Evolutionary conservation across 2,888 invertebrate species (phyloP).

Genomic region (Drosophila peninsularis): DNA sequence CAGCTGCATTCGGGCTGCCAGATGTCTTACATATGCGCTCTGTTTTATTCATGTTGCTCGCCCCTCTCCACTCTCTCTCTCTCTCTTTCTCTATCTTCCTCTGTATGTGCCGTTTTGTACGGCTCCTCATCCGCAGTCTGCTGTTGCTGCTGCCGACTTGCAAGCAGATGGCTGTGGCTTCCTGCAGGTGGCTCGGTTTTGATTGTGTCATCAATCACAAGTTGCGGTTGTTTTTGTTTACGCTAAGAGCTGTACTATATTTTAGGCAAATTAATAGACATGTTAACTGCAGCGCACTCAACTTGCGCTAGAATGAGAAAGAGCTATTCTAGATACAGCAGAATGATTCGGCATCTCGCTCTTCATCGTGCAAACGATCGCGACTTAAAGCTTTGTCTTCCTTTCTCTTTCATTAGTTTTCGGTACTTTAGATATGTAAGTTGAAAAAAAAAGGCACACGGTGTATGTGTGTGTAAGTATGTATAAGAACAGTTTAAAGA

Average conservation of each 20-base stretch:
- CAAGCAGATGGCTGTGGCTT: conserved; percentile 14
- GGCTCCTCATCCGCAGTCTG: conserved; percentile 9
- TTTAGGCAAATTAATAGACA: conserved; percentile 65
- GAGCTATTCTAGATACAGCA: not conserved
- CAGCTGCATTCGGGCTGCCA: conserved; percentile 37
- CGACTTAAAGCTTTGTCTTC: not conserved
- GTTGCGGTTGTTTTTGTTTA: conserved; percentile 33
- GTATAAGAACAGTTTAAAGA: not conserved
- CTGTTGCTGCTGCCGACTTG: not conserved
- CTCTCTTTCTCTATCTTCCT: not conserved
- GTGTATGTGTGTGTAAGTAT: not conserved
- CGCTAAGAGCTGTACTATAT: conserved; percentile 53
- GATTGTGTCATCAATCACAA: conserved; percentile 74
- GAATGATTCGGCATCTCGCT: conserved; percentile 20
- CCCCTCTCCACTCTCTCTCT: not conserved
- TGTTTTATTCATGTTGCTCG: conserved; percentile 33
- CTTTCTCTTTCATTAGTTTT: conserved; percentile 7
- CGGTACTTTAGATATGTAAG: too few relatives aligned
- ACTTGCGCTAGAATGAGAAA: conserved; percentile 3
- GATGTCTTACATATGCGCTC: conserved; percentile 30
- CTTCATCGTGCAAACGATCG: conserved; percentile 41
- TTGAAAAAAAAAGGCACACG: not conserved
- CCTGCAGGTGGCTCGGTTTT: conserved; percentile 26
- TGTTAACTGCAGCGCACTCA: conserved; percentile 13
- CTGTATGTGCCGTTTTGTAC: not conserved